Evolutionary conservation across 2,888 invertebrate species (phyloP).

Genomic region (Plagiodera versicolora): DNA sequence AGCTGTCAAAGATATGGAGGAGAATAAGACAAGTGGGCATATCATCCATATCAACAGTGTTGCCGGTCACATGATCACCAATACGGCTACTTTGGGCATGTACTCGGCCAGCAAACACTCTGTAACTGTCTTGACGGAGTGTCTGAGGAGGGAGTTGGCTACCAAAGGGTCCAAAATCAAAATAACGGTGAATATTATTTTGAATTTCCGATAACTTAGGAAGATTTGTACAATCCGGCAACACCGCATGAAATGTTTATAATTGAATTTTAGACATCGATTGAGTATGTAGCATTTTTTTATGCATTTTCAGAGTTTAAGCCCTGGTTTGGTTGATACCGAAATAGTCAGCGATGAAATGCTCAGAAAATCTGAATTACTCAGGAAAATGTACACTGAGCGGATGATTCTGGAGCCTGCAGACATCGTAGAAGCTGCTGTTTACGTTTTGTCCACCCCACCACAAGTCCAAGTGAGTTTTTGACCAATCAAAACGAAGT

Average conservation of each 20-base stretch:
- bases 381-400: neutral
- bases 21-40: conserved; percentile 15
- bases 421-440: conserved; percentile 20
- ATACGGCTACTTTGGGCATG: neutral
- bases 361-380: neutral
- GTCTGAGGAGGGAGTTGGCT: conserved; percentile 29
- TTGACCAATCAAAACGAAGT: neutral
- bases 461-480: conserved; percentile 20
- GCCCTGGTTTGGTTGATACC: conserved; percentile 37
- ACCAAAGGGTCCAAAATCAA: conserved; percentile 29
- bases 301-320: conserved; percentile 38
- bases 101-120: conserved; percentile 35
- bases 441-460: conserved; percentile 23
- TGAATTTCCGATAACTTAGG: too few species aligned
- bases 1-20: conserved; percentile 26
- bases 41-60: conserved; percentile 22
- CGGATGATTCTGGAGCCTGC: conserved; percentile 16
- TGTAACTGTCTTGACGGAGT: conserved; percentile 35
- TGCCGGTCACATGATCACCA: conserved; percentile 7
- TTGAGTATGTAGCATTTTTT: too few species aligned
- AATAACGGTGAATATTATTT: conserved; percentile 30
- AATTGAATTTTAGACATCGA: too few species aligned
- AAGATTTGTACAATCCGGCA: too few species aligned
- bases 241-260: too few species aligned
- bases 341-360: conserved; percentile 17